These are phyloP conservation scores for mouse (Mus musculus) DNA, from an alignment of 2,113 vertebrate genomes.

Conservation along the genomic window GRCm39 chr4:25786501-25787000, in stretches of 20 bases:
- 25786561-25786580: not conserved
- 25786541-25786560: not conserved
- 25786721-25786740: not conserved
- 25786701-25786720: not conserved
- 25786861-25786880: not conserved
- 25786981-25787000: not conserved
- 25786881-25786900: not conserved
- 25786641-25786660: not conserved
- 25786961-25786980: not conserved
- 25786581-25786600: not conserved
- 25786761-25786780: not conserved
- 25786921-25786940: too few relatives aligned
- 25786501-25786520: not conserved
- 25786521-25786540: not conserved
- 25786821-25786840: not conserved
- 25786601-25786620: not conserved
- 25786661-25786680: not conserved
- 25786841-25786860: not conserved
- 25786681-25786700: not conserved
- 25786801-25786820: not conserved
- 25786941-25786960: not conserved
- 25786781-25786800: not conserved
- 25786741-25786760: not conserved
- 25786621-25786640: not conserved
- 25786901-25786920: not conserved